Evolutionary conservation across 2,113 vertebrate genomes (phyloP), one percentile per base, ranked within the genome.

Genomic region (Sander lucioperca): DNA sequence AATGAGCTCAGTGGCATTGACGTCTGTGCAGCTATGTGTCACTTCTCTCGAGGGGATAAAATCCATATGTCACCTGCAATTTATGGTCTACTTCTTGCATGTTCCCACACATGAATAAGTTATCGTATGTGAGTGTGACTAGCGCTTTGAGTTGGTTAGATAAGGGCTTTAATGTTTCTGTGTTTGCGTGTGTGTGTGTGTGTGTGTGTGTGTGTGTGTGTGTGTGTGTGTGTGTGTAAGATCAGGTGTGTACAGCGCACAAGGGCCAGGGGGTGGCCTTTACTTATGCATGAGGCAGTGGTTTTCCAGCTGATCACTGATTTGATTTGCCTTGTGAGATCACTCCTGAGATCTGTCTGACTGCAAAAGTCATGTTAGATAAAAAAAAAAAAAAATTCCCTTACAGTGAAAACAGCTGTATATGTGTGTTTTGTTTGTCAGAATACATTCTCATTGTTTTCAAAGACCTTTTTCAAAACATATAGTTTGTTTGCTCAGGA

Each of bases 261-360:
- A 36, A 16, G n/a, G 21, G 73, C 70, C 56, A 19, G 19, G 25
- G 66, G 80, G 74, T 66, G 81, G 82, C 15, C 71, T 79, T 92
- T 82, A 91, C 61, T 89, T 88, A 85, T 93, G 85, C 83, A 92
- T 89, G 89, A 92, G 62, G 65, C 68, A 39, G 77, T 77, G 6
- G 71, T 77, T 88, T 83, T 82, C 80, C 92, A 88, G 91, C 51
- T 86, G 85, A 89, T 90, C 78, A 47, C 85, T 87, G 89, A 86
- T 86, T 77, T 88, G 53, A 90, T 90, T 89, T 86, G 66, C 62
- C 63, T 45, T 50, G 78, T 81, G 62, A 72, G 75, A 77, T 81
- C 19, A 5, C 63, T 58, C 45, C 36, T 12, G 83, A 86, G 83
- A 79, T 48, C 53, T 10, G 39, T 64, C 63, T 72, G 64, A 59